A percentile compares a stretch with the other conserved stretches of the same genome.
Evolutionary conservation across 2,113 vertebrate species (phyloP).

Genomic region (Callithrix jacchus): DNA sequence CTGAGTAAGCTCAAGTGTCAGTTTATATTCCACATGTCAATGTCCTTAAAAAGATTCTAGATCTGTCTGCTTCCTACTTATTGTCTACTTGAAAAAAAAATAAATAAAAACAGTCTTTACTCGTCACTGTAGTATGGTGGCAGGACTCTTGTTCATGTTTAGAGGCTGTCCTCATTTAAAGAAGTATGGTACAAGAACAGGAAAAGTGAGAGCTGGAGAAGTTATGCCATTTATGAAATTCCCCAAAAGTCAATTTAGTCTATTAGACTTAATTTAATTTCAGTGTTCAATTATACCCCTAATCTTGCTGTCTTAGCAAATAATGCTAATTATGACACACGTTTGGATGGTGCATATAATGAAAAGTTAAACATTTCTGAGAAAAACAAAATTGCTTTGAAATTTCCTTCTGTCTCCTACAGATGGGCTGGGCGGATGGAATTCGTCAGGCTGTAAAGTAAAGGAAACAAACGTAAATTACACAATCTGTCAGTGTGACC

Average conservation of each 20-base stretch:
- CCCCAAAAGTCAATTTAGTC: background rate
- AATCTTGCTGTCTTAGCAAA: slow-evolving; percentile 60
- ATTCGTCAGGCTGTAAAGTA: slow-evolving; percentile 86
- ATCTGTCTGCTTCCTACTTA: background rate
- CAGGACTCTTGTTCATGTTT: slow-evolving; percentile 4
- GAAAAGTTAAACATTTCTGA: slow-evolving; percentile 79
- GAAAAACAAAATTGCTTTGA: slow-evolving; percentile 80
- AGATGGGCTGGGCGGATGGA: slow-evolving; percentile 93
- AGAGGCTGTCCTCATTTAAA: slow-evolving; percentile 19
- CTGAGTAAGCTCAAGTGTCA: background rate
- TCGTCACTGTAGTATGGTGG: background rate
- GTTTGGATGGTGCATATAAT: slow-evolving; percentile 60
- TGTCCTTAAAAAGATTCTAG: slow-evolving; percentile 1
- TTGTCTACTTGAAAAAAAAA: background rate
- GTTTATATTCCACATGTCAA: background rate
- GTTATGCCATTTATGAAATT: slow-evolving; percentile 3
- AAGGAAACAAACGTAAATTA: slow-evolving; percentile 82
- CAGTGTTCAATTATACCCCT: slow-evolving; percentile 44
- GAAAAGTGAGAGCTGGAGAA: slow-evolving; percentile 11
- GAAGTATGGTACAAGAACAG: background rate
- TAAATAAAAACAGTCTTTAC: background rate
- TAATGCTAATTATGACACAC: slow-evolving; percentile 77
- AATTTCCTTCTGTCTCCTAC: slow-evolving; percentile 78
- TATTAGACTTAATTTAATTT: slow-evolving; percentile 67
- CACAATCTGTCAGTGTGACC: slow-evolving; percentile 92